Base-by-base conservation (phyloP, 2,113 vertebrate species). In the Salvelinus namaycush region DNA sequence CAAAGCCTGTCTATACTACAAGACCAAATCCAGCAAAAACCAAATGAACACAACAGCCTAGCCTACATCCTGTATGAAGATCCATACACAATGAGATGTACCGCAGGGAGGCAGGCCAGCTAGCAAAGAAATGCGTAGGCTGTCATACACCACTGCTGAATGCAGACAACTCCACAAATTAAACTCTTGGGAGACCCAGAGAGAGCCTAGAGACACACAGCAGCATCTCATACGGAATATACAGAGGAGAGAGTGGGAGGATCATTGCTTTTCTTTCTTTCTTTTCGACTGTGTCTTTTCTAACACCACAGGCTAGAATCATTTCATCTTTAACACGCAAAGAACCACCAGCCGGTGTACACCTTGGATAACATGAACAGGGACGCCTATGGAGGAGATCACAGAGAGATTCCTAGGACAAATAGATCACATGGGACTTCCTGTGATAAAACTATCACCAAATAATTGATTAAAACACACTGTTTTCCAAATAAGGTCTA, bases 81-180 rank as follows among this genome's bases (percentile, higher is more conserved):
- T 11, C 22, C 59, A 22, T 75, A 13, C 64, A 74, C 75, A 68
- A 65, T n/a, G 12, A 48, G 68, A 48, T 5, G 7, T 49, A 69
- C 67, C 51, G 72, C 86, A 88, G 62, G 75, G 34, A 34, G 5
- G 34, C 84, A 88, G 84, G 88, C 86, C 76, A 83, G 75, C 68
- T 24, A 76, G 76, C 70, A 86, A 81, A 83, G 51, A 16, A 54
- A 54, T 54, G 88, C 79, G 88, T 90, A 84, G 90, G 90, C 65
- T 90, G 89, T 81, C 86, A 87, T 54, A 85, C 81, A 83, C 80
- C 85, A 77, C 81, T n/a, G 81, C 89, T 87, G 81, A 77, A 34
- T 89, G 81, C 34, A 82, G 39, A 9, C 9, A 44, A 86, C 85
- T 87, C 79, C 48, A 29, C 81, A 91, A 91, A 92, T 91, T 92